Conservation (phyloP, 2,888 invertebrate species). For the Nemurella pictetii region DNA sequence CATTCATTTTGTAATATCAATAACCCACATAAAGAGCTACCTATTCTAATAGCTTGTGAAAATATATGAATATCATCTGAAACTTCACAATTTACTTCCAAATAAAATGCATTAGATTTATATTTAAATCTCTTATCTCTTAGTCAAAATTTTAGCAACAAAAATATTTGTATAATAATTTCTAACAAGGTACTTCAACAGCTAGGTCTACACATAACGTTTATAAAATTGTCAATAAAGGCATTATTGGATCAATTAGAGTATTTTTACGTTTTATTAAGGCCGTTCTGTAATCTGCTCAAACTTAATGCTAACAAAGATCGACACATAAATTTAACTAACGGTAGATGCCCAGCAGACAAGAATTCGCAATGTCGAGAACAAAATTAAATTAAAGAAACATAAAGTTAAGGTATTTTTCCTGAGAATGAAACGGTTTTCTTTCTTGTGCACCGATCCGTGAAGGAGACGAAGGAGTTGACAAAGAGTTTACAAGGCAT, state of each 20-base stretch:
- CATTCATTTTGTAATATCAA: not conserved
- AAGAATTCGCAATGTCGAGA: not conserved
- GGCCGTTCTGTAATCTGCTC: not conserved
- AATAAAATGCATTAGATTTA: not conserved
- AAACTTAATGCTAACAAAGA: not conserved
- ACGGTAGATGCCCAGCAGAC: not conserved
- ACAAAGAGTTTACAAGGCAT: not conserved
- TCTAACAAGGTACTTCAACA: not conserved
- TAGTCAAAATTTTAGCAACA: not conserved
- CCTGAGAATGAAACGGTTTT: conserved; percentile 7
- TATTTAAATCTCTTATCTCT: not conserved
- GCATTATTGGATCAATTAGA: not conserved
- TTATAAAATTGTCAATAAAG: not conserved
- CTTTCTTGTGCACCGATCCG: conserved; percentile 1
- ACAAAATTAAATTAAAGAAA: not conserved
- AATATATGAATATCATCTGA: not conserved
- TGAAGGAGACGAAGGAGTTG: not conserved
- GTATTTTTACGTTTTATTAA: not conserved
- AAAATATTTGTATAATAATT: not conserved
- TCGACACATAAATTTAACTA: not conserved
- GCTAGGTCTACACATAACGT: not conserved
- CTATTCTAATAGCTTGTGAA: not conserved
- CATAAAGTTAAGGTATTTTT: conserved; percentile 11
- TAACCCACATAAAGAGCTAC: not conserved
- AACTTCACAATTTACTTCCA: not conserved